Conservation (phyloP, 2,888 invertebrate genomes). For the Synanthedon myopaeformis region DNA sequence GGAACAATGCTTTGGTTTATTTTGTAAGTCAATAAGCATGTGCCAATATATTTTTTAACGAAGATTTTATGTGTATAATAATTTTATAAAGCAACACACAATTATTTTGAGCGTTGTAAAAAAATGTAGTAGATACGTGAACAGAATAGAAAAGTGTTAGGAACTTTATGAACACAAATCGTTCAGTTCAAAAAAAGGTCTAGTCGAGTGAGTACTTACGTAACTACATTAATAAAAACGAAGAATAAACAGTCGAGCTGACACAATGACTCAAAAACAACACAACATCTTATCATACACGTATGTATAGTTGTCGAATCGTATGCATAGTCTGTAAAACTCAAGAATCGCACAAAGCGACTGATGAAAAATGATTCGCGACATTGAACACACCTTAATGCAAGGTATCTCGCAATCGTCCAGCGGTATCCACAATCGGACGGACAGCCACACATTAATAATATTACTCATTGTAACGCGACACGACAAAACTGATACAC, state of each 20-base stretch:
- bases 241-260: neutral
- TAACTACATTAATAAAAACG: too few species aligned
- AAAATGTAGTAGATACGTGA: too few species aligned
- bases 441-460: conserved; percentile 61
- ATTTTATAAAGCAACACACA: too few species aligned
- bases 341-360: conserved; percentile 12
- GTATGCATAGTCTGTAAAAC: conserved; percentile 26
- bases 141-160: too few species aligned
- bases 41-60: too few species aligned
- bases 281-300: conserved; percentile 42
- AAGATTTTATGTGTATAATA: too few species aligned
- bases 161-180: too few species aligned
- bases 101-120: too few species aligned
- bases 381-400: conserved; percentile 56
- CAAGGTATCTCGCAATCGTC: conserved; percentile 40
- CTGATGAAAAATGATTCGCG: conserved; percentile 49
- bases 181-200: too few species aligned
- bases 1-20: too few species aligned
- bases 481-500: conserved; percentile 29
- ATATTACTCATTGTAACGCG: conserved; percentile 55
- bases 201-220: too few species aligned
- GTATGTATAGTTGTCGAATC: conserved; percentile 48
- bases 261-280: conserved; percentile 29
- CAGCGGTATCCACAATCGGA: conserved; percentile 37
- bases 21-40: too few species aligned